These are phyloP conservation scores for Antechinus flavipes DNA, from an alignment of 2,113 vertebrate genomes.

Conservation along the genomic window DNA sequence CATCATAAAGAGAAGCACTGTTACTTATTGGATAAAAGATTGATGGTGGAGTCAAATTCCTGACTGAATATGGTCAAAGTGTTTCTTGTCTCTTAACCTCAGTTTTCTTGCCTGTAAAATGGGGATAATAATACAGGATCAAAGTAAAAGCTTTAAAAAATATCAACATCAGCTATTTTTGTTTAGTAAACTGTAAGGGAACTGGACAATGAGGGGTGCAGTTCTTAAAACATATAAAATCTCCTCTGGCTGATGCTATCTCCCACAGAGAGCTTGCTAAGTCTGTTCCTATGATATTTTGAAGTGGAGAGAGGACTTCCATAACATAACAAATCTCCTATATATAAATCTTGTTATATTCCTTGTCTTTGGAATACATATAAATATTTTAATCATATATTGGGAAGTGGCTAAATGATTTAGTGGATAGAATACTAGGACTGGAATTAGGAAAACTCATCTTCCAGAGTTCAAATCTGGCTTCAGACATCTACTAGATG, in stretches of 20 bases:
- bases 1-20: neutral
- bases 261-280: neutral
- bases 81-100: neutral
- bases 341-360: neutral
- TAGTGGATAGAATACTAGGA: too few relatives aligned
- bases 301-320: neutral
- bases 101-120: neutral
- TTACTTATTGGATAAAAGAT: neutral
- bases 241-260: neutral
- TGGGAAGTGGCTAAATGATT: too few relatives aligned
- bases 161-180: neutral
- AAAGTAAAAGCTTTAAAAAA: neutral
- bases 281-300: neutral
- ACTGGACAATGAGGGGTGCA: neutral
- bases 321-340: neutral
- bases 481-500: too few relatives aligned
- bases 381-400: neutral
- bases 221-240: neutral
- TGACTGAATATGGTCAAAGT: neutral
- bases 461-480: too few relatives aligned
- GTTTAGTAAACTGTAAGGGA: neutral
- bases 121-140: neutral
- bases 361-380: neutral
- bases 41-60: neutral
- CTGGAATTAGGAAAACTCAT: too few relatives aligned